Conservation (phyloP, 2,113 vertebrate genomes). For the Odocoileus hemionus region DNA sequence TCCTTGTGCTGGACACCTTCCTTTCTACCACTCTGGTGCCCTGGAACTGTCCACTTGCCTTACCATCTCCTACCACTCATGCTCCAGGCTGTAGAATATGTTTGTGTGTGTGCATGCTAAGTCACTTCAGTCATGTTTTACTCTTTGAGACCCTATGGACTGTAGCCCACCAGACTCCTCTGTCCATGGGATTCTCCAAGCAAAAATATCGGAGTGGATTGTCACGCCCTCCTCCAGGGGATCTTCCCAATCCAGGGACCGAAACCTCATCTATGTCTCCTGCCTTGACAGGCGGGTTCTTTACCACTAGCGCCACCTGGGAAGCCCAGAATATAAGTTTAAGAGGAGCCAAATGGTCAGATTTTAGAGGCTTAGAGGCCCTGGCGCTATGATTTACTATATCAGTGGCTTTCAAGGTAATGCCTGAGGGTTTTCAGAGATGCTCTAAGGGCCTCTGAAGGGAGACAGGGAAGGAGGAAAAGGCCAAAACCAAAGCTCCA, state of each 20-base stretch:
- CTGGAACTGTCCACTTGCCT: neutral
- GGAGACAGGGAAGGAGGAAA: neutral
- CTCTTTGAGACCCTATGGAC: neutral
- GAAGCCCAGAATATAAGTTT: neutral
- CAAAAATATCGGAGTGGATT: neutral
- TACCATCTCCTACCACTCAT: neutral
- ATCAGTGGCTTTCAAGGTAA: neutral
- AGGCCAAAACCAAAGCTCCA: neutral
- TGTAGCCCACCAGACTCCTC: neutral
- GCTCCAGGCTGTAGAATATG: neutral
- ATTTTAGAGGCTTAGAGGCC: neutral
- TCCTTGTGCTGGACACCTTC: neutral
- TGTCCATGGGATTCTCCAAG: neutral
- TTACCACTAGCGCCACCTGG: neutral
- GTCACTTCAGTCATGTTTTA: neutral
- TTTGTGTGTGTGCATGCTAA: neutral
- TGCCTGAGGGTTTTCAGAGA: neutral
- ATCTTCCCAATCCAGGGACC: neutral
- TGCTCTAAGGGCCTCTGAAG: neutral
- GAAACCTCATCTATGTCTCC: neutral
- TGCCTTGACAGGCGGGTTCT: neutral
- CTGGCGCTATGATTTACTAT: neutral
- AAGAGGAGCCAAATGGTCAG: neutral
- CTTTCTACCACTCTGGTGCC: neutral
- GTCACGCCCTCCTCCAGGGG: neutral